Percentiles rank a stretch among this genome's conserved stretches.
phyloP scores from a whole-genome alignment of 1,140 invertebrate species.

The Chlorops oryzae region DNA sequence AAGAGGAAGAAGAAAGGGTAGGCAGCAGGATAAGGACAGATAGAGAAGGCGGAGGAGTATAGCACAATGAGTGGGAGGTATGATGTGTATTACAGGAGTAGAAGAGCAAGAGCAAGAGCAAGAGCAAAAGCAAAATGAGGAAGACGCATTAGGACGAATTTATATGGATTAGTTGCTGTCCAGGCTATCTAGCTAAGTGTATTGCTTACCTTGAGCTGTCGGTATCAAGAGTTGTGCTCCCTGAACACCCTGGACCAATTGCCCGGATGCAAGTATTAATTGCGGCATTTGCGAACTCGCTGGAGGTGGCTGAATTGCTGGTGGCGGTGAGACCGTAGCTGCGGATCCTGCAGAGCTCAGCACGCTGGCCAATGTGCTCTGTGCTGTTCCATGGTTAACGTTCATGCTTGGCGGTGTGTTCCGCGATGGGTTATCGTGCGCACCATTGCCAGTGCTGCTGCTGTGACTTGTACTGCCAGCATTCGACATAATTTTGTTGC shows the following conservation, averaged over 20 bases:
- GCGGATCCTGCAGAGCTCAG: slow-evolving; percentile 25
- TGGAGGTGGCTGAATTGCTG: slow-evolving; percentile 45
- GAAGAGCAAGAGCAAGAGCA: too few relatives aligned
- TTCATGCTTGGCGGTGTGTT: not conserved
- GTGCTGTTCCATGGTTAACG: slow-evolving; percentile 16
- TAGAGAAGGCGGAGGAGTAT: too few relatives aligned
- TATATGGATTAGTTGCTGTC: too few relatives aligned
- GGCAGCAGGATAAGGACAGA: not conserved
- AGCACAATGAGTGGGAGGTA: too few relatives aligned
- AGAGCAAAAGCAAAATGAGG: too few relatives aligned
- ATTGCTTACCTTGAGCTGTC: slow-evolving; percentile 75
- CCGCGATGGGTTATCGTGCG: not conserved
- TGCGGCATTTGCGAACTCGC: slow-evolving; percentile 50
- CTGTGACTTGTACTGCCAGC: slow-evolving; percentile 2
- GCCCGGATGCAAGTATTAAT: slow-evolving; percentile 77
- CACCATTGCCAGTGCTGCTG: slow-evolving; percentile 10
- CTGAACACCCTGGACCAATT: slow-evolving; percentile 84
- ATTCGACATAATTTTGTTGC: slow-evolving; percentile 10
- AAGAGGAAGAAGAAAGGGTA: not conserved
- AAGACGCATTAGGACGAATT: too few relatives aligned
- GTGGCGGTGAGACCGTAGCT: slow-evolving; percentile 48
- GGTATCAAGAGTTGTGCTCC: slow-evolving; percentile 89
- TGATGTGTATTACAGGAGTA: too few relatives aligned
- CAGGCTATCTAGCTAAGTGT: not conserved
- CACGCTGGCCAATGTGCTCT: slow-evolving; percentile 36